phyloP scores from a whole-genome alignment of 2,113 vertebrate species.

The Dromaius novaehollandiae region DNA sequence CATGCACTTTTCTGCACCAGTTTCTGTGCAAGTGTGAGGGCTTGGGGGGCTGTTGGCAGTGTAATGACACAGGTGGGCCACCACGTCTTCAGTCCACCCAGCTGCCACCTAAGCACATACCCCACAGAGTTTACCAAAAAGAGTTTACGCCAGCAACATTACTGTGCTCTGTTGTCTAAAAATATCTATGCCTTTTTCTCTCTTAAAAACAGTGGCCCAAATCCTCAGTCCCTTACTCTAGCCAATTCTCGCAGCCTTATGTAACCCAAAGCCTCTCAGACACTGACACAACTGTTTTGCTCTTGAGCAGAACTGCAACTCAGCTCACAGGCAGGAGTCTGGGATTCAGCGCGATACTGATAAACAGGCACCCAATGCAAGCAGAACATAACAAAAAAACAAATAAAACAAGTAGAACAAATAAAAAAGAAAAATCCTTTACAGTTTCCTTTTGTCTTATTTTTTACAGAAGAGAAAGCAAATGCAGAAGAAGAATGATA shows the following conservation, averaged over 20 bases:
- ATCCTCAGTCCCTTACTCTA: neutral
- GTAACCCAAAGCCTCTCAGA: neutral
- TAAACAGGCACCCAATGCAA: neutral
- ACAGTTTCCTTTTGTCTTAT: neutral
- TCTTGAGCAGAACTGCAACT: neutral
- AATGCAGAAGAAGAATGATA: neutral
- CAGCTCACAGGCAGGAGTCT: accelerated
- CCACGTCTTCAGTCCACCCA: neutral
- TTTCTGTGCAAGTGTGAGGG: neutral
- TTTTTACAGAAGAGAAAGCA: neutral
- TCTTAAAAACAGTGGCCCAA: neutral
- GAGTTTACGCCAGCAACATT: neutral
- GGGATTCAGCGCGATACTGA: neutral
- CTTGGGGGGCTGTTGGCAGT: neutral
- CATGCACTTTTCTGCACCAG: accelerated
- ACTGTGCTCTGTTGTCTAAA: neutral
- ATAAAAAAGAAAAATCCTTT: neutral
- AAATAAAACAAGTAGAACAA: neutral
- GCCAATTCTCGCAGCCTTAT: neutral
- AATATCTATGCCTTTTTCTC: neutral
- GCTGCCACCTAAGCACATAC: neutral
- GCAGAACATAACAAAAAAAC: neutral
- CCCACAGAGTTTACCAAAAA: neutral
- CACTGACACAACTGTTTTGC: neutral
- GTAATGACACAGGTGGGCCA: neutral